Evolutionary conservation across 2,113 vertebrate species (phyloP), one percentile per base, ranked within the genome.

Genomic region (Alethe diademata): DNA sequence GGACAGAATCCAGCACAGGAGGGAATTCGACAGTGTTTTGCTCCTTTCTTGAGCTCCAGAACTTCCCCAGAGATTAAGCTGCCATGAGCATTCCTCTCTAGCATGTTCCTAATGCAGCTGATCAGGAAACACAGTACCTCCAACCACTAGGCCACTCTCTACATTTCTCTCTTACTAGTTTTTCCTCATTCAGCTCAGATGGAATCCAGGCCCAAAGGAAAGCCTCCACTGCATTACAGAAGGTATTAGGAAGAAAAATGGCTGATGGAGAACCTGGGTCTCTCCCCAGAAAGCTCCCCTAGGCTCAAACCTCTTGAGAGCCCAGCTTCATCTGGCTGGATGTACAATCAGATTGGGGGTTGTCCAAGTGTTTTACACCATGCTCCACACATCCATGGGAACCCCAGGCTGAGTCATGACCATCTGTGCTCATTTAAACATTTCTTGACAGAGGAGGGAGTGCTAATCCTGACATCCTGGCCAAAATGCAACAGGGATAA

Each of bases 341-440:
- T 45, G 54, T 35, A 66, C 53, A 87, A 57, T 88, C 85, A 86
- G 90, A 86, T 9, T 82, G 81, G 74, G 90, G 81, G 29, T 9
- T 66, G 64, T 90, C 90, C 95, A 96, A 95, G 82, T 58, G 71
- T 84, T 94, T 94, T 91, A 95, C 82, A 93, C 95, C 91, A 83
- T 2, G 13, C 51, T 36, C 47, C n/a, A 78, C 69, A 95, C 72
- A 88, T 95, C 83, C 92, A 92, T 51, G 91, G 86, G 96, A 93
- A 93, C 8, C 58, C 75, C 65, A 80, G 88, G 58, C 90, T 92
- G 73, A 95, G 90, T 82, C 89, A 76, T 48, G 85, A 86, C 92
- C 95, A 96, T 88, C 93, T 95, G 93, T 65, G 78, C 81, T 96
- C 95, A 92, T 80, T 97, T 95, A 95, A 94, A 91, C 87, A 70